Conservation (phyloP, 2,113 vertebrate genomes). For the Rhizomys pruinosus region DNA sequence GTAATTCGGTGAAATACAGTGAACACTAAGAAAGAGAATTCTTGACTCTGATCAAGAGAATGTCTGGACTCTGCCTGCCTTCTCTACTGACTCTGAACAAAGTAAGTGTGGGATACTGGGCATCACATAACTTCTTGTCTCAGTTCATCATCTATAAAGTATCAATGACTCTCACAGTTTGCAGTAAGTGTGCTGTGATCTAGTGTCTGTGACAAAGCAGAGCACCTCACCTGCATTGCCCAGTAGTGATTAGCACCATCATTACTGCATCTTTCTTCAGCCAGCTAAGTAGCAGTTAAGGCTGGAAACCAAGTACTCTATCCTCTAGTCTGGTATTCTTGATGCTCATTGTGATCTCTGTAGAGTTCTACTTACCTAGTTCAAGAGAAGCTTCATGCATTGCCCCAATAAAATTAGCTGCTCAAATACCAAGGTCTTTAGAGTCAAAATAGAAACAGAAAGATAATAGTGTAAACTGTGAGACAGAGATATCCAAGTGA, state of each 20-base stretch:
- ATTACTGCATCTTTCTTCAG: background rate
- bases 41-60: no score
- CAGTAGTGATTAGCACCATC: background rate
- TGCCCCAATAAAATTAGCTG: slow-evolving; percentile 1
- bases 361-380: background rate
- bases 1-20: background rate
- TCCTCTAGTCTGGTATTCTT: background rate
- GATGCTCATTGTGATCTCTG: background rate
- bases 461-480: background rate
- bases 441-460: background rate
- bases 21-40: background rate
- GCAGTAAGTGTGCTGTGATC: background rate
- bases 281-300: background rate
- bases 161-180: no score
- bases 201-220: background rate
- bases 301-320: no score
- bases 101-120: background rate
- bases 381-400: background rate
- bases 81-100: background rate
- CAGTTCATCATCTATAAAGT: background rate
- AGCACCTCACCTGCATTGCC: background rate
- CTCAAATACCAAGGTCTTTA: background rate
- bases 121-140: no score
- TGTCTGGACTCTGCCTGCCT: background rate
- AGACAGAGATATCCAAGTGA: background rate